Conservation (phyloP, 2,797 vertebrate genomes). For the Peromyscus eremicus region DNA sequence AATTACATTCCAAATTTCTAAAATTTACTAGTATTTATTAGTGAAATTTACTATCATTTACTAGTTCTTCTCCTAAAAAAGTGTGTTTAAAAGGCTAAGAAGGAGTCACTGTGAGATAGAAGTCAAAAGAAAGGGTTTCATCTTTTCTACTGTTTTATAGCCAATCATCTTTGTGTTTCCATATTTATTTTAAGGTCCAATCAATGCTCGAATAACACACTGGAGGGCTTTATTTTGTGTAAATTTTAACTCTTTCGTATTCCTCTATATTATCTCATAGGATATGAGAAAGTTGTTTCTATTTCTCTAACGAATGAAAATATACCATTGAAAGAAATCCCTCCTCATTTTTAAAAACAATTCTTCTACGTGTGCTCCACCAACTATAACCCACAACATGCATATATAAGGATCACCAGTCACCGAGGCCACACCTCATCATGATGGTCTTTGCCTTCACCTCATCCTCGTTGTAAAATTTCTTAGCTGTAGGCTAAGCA, state of each 20-base stretch:
- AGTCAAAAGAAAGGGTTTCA: not conserved
- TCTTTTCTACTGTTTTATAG: not conserved
- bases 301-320: constrained; percentile 45
- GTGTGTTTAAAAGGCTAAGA: not conserved
- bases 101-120: not conserved
- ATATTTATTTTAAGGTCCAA: not conserved
- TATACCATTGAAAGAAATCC: not conserved
- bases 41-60: not conserved
- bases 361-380: not conserved
- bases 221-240: not conserved
- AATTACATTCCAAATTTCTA: not conserved
- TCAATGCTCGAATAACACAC: not conserved
- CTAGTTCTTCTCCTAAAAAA: not conserved
- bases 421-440: not conserved
- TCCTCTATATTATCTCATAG: constrained; percentile 24
- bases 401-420: not conserved
- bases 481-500: not conserved
- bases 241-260: not conserved
- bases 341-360: not conserved
- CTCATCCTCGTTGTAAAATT: not conserved
- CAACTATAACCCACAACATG: not conserved
- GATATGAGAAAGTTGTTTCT: not conserved
- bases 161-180: not conserved
- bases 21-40: not conserved
- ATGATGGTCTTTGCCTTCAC: not conserved